Base-by-base conservation (phyloP, 1,140 invertebrate genomes). In the Musca domestica region DNA sequence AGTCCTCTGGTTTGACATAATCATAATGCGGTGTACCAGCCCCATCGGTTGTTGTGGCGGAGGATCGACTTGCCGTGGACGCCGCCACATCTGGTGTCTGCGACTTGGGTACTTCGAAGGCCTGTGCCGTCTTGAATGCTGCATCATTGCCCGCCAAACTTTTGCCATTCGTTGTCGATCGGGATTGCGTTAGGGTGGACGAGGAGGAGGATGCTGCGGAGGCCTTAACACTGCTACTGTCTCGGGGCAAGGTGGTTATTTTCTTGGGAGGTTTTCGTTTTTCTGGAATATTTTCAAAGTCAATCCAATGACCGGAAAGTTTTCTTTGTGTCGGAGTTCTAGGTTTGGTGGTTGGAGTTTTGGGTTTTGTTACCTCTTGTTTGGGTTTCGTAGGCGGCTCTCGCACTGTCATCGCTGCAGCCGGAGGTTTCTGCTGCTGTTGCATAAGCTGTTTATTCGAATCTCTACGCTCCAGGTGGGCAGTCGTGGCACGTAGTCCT, bases 231-330 rank as follows among this genome's bases (percentile, higher is more conserved):
- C 46, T 51, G 61, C 64, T 4, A 66, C 72, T 52, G 68, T 71
- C 68, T 69, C 78, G 76, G 30, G 91, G 91, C 71, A 94, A 85
- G 9, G 91, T 92, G 73, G 92, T 91, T 70, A 93, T 93, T 66
- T 90, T 84, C 81, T 91, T 92, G 12, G 92, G 90, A 56, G 88
- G 85, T 78, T 92, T 92, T 19, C 90, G 83, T 70, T 88, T 87
- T 78, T 94, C 92, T 0, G 92, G 92, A 64, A 93, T 89, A 73
- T 94, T 92, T 78, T 93, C 91, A 76, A 94, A 93, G 75, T 93
- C 92, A 27, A 95, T 91, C 92, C 92, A 95, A 64, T 89, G 88
- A 0, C 79, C 83, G 2, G 84, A 83, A 14, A 80, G 75, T 66
- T 83, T 80, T 30, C 78, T 22, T 66, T 69, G 68, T 54, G 68